phyloP scores from a whole-genome alignment of 2,113 vertebrate genomes.

The Petroica traversi region DNA sequence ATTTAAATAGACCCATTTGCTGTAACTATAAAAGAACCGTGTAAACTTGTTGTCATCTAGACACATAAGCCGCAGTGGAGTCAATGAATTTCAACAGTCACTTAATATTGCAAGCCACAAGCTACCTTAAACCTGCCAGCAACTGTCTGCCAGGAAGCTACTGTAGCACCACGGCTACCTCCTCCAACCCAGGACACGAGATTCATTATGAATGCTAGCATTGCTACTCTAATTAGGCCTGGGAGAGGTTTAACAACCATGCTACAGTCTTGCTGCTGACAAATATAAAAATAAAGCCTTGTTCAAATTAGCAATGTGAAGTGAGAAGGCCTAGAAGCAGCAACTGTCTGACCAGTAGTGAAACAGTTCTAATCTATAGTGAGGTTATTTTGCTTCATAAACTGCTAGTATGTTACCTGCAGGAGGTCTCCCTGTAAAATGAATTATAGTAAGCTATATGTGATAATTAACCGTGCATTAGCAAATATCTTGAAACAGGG shows the following conservation, averaged over 20 bases:
- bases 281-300: constrained; percentile 95
- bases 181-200: constrained; percentile 78
- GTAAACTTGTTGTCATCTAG: constrained; percentile 87
- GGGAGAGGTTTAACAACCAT: constrained; percentile 90
- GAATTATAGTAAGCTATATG: constrained; percentile 88
- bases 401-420: constrained; percentile 83
- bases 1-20: constrained; percentile 84
- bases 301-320: constrained; percentile 90
- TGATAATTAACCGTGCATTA: constrained; percentile 89
- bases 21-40: constrained; percentile 83
- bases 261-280: constrained; percentile 89
- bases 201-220: constrained; percentile 89
- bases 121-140: constrained; percentile 83
- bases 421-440: constrained; percentile 85
- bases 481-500: constrained; percentile 86
- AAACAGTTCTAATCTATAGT: constrained; percentile 83
- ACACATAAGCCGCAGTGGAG: constrained; percentile 83
- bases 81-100: constrained; percentile 89
- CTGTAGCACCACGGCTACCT: constrained; percentile 75
- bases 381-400: constrained; percentile 89
- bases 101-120: constrained; percentile 84
- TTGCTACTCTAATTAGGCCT: constrained; percentile 91
- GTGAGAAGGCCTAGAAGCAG: constrained; percentile 84
- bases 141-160: constrained; percentile 84
- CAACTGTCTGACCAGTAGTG: constrained; percentile 82